Evolutionary conservation across 2,113 vertebrate genomes (phyloP).

Genomic region (Megaleporinus macrocephalus): DNA sequence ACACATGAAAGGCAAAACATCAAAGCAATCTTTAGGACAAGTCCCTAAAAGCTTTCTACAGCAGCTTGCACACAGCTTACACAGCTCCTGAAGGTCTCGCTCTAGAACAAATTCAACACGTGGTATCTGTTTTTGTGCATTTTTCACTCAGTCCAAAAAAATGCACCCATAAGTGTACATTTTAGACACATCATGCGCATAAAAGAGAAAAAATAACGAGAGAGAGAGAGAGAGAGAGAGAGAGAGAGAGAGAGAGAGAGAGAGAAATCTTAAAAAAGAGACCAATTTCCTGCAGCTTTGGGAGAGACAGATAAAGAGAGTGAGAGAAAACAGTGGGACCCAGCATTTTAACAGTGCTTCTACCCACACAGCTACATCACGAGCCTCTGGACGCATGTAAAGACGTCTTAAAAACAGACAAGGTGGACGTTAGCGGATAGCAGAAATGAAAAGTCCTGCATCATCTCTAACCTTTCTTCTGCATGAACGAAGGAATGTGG

Average conservation of each 20-base stretch:
- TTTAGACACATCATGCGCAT: no score
- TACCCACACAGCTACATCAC: not conserved
- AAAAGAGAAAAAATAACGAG: no score
- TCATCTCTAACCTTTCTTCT: not conserved
- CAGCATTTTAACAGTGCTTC: not conserved
- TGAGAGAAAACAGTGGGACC: not conserved
- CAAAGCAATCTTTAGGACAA: not conserved
- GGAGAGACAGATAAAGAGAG: not conserved
- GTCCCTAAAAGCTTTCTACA: not conserved
- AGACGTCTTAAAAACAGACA: not conserved
- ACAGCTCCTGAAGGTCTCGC: not conserved
- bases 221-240: conserved; percentile 28
- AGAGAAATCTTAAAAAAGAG: no score
- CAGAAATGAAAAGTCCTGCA: no score
- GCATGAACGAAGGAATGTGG: not conserved
- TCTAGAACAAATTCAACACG: conserved; percentile 1
- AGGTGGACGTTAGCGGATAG: not conserved
- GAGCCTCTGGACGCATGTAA: not conserved
- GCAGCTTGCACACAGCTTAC: not conserved
- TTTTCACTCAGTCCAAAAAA: not conserved
- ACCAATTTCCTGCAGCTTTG: no score
- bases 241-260: not conserved
- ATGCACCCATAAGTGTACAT: not conserved
- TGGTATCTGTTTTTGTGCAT: not conserved
- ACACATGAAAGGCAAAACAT: not conserved